Evolutionary conservation across 2,797 vertebrate genomes (phyloP).

Genomic region (Sylvia borin): DNA sequence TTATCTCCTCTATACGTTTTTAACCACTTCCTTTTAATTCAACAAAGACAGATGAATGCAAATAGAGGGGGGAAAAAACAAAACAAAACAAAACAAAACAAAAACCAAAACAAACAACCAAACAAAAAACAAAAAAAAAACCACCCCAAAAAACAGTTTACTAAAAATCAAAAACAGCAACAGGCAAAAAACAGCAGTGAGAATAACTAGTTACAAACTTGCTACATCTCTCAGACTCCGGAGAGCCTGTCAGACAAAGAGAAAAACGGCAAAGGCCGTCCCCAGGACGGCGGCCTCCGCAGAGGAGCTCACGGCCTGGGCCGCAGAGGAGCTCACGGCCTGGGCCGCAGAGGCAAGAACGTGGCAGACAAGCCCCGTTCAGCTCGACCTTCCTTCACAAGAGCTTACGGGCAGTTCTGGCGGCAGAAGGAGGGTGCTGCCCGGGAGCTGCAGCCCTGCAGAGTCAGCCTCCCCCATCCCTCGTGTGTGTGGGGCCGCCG

Average conservation of each 20-base stretch:
- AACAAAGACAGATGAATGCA: not conserved
- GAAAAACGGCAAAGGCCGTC: too few species aligned
- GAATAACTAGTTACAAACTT: not conserved
- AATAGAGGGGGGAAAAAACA: too few species aligned
- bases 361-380: accelerated
- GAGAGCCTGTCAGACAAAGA: too few species aligned
- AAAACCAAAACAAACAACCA: too few species aligned
- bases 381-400: accelerated
- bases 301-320: too few species aligned
- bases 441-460: not conserved
- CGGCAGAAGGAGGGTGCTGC: not conserved
- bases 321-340: not conserved
- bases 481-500: accelerated
- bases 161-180: not conserved
- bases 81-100: too few species aligned
- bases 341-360: not conserved
- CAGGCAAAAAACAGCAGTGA: not conserved
- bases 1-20: not conserved
- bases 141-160: too few species aligned
- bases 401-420: not conserved
- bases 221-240: not conserved
- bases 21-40: not conserved
- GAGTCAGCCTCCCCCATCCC: accelerated
- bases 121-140: too few species aligned
- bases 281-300: accelerated